Conservation (phyloP, 2,797 vertebrate genomes). For the Lindbergichthys nudifrons region DNA sequence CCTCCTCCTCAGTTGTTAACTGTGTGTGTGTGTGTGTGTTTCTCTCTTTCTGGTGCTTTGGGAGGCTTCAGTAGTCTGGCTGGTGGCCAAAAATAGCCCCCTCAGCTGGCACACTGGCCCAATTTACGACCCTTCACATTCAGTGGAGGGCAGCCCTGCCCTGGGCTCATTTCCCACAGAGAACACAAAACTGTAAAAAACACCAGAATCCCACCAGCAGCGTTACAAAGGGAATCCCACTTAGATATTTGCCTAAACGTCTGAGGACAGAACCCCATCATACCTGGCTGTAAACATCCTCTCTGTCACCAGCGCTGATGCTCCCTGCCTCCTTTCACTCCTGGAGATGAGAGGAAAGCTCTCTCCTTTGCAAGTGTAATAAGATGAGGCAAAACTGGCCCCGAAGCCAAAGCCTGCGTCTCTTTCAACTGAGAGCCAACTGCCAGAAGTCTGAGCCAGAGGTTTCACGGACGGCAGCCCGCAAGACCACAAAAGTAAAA, state of each 20-base stretch:
- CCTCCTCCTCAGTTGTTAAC: constrained; percentile 64
- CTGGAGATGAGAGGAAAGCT: constrained; percentile 34
- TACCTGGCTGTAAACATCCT: constrained; percentile 10
- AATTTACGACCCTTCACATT: constrained; percentile 72
- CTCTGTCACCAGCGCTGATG: constrained; percentile 16
- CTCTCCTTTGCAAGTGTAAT: constrained; percentile 57
- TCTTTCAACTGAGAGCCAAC: constrained; percentile 70
- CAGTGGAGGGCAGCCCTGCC: constrained; percentile 57
- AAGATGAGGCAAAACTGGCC: constrained; percentile 55
- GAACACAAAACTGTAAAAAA: constrained; percentile 44
- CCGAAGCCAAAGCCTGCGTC: constrained; percentile 55
- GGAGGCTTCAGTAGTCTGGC: constrained; percentile 68
- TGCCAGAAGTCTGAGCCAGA: constrained; percentile 66
- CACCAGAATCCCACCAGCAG: constrained; percentile 43
- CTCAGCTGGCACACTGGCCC: constrained; percentile 79
- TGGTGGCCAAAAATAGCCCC: constrained; percentile 74
- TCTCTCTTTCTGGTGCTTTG: constrained; percentile 41
- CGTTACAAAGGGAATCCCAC: constrained; percentile 11
- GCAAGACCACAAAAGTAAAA: constrained; percentile 69
- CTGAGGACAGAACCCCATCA: constrained; percentile 18
- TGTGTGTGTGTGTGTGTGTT: not conserved
- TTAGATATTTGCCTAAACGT: constrained; percentile 16
- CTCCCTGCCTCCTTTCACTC: constrained; percentile 8
- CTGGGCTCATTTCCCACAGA: constrained; percentile 55
- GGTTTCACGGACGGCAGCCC: constrained; percentile 63